Conservation (phyloP, 2,113 vertebrate species). For the Jacana jacana region DNA sequence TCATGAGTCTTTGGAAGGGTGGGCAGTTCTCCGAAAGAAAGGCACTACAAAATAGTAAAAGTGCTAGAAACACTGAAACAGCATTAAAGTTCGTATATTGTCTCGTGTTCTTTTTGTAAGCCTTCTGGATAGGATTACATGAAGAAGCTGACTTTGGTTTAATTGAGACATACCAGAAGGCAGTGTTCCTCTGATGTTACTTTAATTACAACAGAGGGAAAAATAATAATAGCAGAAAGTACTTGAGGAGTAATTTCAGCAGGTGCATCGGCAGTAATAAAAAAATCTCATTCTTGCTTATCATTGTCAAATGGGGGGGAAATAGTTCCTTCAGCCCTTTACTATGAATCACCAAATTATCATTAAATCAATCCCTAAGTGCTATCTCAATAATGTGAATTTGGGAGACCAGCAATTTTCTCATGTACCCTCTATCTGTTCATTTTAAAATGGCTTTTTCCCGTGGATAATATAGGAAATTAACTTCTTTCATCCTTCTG, state of each 20-base stretch:
- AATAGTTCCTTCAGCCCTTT: conserved; percentile 18
- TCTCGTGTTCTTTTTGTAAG: background rate
- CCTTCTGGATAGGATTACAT: background rate
- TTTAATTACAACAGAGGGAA: conserved; percentile 47
- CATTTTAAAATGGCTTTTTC: background rate
- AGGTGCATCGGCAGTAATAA: background rate
- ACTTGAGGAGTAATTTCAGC: conserved; percentile 38
- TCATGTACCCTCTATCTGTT: background rate
- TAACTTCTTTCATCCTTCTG: background rate
- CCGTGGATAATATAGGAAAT: background rate
- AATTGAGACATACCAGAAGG: conserved; percentile 11
- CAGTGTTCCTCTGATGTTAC: conserved; percentile 5
- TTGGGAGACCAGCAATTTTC: background rate
- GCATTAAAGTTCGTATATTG: background rate
- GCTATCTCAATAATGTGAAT: background rate
- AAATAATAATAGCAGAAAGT: background rate
- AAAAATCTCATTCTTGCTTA: conserved; percentile 34
- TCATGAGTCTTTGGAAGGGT: background rate
- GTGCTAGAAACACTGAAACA: background rate
- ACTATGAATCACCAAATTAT: conserved; percentile 16
- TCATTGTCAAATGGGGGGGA: background rate
- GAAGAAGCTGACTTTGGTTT: background rate
- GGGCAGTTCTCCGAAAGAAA: background rate
- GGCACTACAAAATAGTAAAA: background rate
- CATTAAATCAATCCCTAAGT: background rate